Evolutionary conservation across 2,113 vertebrate species (phyloP).

Genomic region (Calypte anna): DNA sequence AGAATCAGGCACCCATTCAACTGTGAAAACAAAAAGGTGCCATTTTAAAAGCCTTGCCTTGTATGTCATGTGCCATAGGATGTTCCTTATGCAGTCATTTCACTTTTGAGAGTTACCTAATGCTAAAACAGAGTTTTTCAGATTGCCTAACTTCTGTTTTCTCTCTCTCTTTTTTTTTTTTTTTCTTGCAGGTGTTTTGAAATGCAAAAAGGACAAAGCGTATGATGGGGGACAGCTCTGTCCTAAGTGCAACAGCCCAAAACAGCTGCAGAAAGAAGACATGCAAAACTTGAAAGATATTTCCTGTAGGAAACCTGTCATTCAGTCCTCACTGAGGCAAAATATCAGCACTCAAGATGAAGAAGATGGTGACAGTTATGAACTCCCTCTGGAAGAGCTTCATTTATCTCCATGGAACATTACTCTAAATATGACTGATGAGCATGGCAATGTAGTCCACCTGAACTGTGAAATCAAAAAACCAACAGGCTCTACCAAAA

Average conservation of each 20-base stretch:
- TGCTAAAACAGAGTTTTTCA: background rate
- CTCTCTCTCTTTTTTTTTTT: background rate
- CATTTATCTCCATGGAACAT: slow-evolving; percentile 77
- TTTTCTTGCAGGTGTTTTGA: slow-evolving; percentile 81
- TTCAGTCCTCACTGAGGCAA: slow-evolving; percentile 72
- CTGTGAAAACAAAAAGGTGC: background rate
- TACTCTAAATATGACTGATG: slow-evolving; percentile 85
- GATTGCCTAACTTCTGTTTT: background rate
- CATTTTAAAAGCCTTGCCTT: background rate
- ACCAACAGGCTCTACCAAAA: slow-evolving; percentile 54
- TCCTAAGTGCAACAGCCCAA: slow-evolving; percentile 81
- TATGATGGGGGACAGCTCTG: slow-evolving; percentile 86
- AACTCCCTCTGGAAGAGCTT: slow-evolving; percentile 59
- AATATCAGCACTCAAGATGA: slow-evolving; percentile 60
- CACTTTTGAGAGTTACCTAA: background rate
- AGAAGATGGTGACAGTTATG: slow-evolving; percentile 43
- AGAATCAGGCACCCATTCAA: background rate
- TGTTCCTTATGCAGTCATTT: background rate
- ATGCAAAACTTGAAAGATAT: slow-evolving; percentile 74
- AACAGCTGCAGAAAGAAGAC: slow-evolving; percentile 71
- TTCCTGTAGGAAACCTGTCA: slow-evolving; percentile 80
- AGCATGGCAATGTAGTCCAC: slow-evolving; percentile 86
- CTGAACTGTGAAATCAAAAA: slow-evolving; percentile 78
- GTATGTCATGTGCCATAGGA: background rate
- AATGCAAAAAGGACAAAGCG: slow-evolving; percentile 90